These are phyloP conservation scores for Actinopyga echinites DNA, from an alignment of 53 echinoderm and acorn worm genomes.

Conservation along the genomic window DNA sequence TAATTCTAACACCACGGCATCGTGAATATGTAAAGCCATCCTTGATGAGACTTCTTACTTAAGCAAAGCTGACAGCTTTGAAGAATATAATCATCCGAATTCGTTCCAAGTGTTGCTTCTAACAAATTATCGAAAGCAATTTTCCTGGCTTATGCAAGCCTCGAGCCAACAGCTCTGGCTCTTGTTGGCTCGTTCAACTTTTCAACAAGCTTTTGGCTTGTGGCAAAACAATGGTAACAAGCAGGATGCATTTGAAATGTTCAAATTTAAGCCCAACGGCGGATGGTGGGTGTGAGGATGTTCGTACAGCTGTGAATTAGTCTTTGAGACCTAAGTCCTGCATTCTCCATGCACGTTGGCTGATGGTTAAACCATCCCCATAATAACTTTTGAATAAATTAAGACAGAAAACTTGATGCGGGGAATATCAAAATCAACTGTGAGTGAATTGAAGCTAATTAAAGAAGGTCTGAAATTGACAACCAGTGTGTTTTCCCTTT, in stretches of 20 bases:
- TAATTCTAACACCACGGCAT: constrained; percentile 11
- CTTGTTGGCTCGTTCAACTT: constrained; percentile 8
- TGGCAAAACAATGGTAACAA: constrained; percentile 38
- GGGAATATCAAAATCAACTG: constrained; percentile 32
- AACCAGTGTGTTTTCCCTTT: neutral
- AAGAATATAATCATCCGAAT: constrained; percentile 33
- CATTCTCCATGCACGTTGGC: constrained; percentile 25
- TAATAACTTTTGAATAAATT: constrained; percentile 39
- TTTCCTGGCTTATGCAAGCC: constrained; percentile 46
- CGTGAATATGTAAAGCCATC: constrained; percentile 32
- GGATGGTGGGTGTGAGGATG: constrained; percentile 30
- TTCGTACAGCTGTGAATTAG: constrained; percentile 6
- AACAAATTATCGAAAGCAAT: constrained; percentile 39
- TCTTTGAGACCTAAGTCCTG: constrained; percentile 2
- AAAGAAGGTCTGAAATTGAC: constrained; percentile 21
- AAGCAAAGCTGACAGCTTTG: constrained; percentile 41
- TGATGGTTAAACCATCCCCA: constrained; percentile 24
- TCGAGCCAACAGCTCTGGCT: constrained; percentile 36
- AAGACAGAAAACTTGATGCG: constrained; percentile 20
- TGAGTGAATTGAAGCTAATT: constrained; percentile 32
- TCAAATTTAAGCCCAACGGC: constrained; percentile 32
- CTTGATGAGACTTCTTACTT: constrained; percentile 19
- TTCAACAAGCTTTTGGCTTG: constrained; percentile 32
- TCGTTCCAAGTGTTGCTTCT: constrained; percentile 34
- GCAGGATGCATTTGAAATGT: constrained; percentile 16